These are phyloP conservation scores for Tethya wilhelma DNA, from an alignment of 37 sponge, comb jelly and placozoan genomes.

Conservation along the genomic window DNA sequence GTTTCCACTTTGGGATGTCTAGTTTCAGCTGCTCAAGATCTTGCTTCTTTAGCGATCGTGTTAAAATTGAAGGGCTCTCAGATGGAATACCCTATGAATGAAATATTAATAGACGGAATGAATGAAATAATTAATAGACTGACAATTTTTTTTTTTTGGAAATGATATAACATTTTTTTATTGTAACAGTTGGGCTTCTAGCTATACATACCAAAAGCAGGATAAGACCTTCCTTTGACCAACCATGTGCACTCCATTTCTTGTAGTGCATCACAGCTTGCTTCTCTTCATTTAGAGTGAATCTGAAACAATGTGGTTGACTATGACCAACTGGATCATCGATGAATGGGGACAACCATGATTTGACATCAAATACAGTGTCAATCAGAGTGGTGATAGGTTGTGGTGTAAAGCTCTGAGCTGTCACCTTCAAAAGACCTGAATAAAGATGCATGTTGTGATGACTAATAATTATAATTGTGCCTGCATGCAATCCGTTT, in stretches of 20 bases:
- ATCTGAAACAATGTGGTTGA: constrained; percentile 27
- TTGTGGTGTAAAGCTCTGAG: constrained; percentile 11
- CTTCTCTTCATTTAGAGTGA: constrained; percentile 13
- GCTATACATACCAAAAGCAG: background rate
- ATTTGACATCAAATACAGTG: constrained; percentile 19
- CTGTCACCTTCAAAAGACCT: constrained; percentile 15
- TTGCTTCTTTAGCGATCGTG: background rate
- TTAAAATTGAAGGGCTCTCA: background rate
- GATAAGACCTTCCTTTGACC: constrained; percentile 3
- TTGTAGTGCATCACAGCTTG: constrained; percentile 37
- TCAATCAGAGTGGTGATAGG: constrained; percentile 1
- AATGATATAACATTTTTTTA: too few species aligned
- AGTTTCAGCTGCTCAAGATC: constrained; percentile 5
- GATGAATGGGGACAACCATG: constrained; percentile 23
- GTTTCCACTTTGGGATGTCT: constrained; percentile 25
- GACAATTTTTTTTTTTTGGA: too few species aligned
- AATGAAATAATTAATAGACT: too few species aligned
- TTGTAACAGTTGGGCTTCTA: background rate
- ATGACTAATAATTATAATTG: background rate
- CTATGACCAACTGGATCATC: constrained; percentile 28
- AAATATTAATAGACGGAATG: background rate
- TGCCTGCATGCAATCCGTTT: background rate
- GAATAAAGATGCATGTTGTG: background rate
- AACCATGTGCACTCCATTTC: constrained; percentile 24
- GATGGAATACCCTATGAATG: constrained; percentile 3